Conservation (phyloP, 2,113 vertebrate genomes). For the Ginglymostoma cirratum region DNA sequence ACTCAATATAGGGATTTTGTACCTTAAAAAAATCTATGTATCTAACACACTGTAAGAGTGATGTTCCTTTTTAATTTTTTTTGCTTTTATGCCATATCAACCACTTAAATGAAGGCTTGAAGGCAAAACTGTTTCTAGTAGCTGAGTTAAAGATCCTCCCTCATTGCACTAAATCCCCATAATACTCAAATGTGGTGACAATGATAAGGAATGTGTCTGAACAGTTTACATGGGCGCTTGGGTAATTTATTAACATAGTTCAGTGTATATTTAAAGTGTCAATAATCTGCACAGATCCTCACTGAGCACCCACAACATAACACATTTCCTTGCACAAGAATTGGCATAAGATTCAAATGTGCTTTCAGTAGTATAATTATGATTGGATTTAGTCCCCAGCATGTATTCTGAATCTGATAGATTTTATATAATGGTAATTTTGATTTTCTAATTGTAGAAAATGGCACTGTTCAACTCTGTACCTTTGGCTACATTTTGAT, state of each 20-base stretch:
- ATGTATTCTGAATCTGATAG: background rate
- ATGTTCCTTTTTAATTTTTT: background rate
- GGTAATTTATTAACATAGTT: background rate
- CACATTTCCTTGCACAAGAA: background rate
- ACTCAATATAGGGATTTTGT: constrained; percentile 1
- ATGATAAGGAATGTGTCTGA: background rate
- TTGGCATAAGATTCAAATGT: background rate
- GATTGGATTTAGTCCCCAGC: background rate
- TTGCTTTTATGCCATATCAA: background rate
- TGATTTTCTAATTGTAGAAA: background rate
- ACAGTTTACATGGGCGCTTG: background rate
- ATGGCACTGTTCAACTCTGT: background rate
- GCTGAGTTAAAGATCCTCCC: background rate
- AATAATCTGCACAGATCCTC: background rate
- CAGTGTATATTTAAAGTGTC: background rate
- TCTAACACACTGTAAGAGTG: background rate
- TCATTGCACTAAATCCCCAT: background rate
- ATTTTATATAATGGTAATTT: background rate
- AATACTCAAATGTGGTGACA: background rate
- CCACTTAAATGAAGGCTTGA: background rate
- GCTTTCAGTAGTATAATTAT: background rate
- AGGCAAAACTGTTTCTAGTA: background rate
- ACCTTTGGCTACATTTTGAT: background rate
- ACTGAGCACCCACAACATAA: too few species aligned
- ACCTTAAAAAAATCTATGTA: background rate